Percentiles rank a stretch among this genome's conserved stretches.
Evolutionary conservation across 2,888 invertebrate genomes (phyloP).

Genomic region (Calliscelio sp.): DNA sequence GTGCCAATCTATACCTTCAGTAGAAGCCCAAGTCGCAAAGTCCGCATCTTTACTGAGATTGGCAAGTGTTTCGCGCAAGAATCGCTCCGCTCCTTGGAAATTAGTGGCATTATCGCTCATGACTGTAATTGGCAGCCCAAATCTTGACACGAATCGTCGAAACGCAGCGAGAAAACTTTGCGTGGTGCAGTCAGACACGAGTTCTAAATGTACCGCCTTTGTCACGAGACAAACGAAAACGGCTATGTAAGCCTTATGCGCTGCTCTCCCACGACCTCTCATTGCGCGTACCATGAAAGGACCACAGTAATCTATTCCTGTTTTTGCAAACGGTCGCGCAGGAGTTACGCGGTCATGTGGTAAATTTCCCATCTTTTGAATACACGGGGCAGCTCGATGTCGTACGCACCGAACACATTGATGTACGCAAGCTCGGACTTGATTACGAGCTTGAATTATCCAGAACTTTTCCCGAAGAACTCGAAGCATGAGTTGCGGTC

Average conservation of each 20-base stretch:
- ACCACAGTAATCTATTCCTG: constrained; percentile 5
- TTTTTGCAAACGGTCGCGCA: not conserved
- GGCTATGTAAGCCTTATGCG: not conserved
- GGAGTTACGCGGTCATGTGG: not conserved
- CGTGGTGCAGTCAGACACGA: constrained; percentile 1
- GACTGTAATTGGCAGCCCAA: not conserved
- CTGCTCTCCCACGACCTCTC: not conserved
- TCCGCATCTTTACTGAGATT: not conserved
- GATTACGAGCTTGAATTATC: constrained; percentile 37
- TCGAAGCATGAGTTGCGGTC: constrained; percentile 48
- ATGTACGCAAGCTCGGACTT: constrained; percentile 9
- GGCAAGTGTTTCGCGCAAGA: not conserved
- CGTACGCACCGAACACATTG: constrained; percentile 31
- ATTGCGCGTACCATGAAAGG: not conserved
- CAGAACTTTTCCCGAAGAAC: constrained; percentile 55
- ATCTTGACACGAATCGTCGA: not conserved
- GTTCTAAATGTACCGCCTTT: not conserved
- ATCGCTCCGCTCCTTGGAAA: constrained; percentile 13
- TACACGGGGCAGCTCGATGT: not conserved
- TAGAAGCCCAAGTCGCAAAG: not conserved
- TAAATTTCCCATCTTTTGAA: constrained; percentile 20
- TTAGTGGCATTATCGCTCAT: constrained; percentile 13
- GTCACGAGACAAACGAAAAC: constrained; percentile 21
- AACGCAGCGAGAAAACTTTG: constrained; percentile 9
- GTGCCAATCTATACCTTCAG: not conserved